A percentile compares a stretch with the other conserved stretches of the same genome.
Evolutionary conservation across 2,113 vertebrate species (phyloP).

Genomic region (Ondatra zibethicus): DNA sequence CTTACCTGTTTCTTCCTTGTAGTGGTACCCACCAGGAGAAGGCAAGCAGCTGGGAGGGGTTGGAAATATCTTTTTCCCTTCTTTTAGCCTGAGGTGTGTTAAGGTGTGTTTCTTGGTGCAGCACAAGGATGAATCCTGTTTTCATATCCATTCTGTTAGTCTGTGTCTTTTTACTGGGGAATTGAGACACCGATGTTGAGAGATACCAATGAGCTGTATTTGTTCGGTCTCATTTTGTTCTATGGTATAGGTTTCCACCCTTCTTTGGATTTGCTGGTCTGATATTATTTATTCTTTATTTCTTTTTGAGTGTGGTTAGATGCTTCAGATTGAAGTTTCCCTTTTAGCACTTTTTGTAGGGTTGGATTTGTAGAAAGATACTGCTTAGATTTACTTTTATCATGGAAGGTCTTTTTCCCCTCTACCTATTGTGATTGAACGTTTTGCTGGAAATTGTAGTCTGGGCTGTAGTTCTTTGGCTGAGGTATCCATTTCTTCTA

Average conservation of each 20-base stretch:
- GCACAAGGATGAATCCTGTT: not conserved
- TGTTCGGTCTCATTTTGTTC: not conserved
- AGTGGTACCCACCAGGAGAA: too few species aligned
- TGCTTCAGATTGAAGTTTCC: not conserved
- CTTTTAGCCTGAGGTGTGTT: not conserved
- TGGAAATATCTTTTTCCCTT: not conserved
- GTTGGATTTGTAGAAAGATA: not conserved
- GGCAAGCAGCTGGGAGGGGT: too few species aligned
- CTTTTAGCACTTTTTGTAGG: not conserved
- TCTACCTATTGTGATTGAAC: not conserved
- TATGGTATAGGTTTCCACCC: not conserved
- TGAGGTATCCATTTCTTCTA: not conserved
- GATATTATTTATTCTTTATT: not conserved
- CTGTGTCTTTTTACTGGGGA: not conserved
- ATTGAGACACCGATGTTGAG: not conserved
- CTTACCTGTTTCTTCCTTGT: too few species aligned
- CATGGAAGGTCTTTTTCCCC: not conserved
- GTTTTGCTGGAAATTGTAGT: not conserved
- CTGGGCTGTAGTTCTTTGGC: not conserved
- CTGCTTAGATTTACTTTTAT: not conserved
- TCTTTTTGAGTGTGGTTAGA: not conserved
- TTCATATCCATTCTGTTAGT: not conserved
- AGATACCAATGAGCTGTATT: not conserved
- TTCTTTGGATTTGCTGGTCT: not conserved
- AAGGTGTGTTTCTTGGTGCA: not conserved